phyloP scores from a whole-genome alignment of 2,113 vertebrate species.

The Nannospalax galili region DNA sequence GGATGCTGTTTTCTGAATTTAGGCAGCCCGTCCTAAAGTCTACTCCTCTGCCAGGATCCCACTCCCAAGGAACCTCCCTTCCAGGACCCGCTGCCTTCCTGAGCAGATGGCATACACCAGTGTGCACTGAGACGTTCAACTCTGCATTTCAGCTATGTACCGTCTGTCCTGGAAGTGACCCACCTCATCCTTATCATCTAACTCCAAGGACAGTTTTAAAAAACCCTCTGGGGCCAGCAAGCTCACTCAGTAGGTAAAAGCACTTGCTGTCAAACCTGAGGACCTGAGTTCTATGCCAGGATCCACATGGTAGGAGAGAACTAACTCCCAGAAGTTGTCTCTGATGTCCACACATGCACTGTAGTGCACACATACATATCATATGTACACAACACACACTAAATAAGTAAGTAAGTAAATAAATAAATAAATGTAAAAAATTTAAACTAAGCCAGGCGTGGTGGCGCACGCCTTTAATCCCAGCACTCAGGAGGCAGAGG shows the following conservation, averaged over 20 bases:
- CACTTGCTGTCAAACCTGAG: background rate
- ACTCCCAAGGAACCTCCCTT: background rate
- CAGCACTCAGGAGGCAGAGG: too few relatives aligned
- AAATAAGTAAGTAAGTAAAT: too few relatives aligned
- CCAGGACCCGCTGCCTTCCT: background rate
- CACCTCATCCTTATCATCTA: background rate
- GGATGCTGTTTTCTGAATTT: background rate
- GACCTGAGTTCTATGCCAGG: background rate
- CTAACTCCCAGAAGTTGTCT: background rate
- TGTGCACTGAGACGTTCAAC: background rate
- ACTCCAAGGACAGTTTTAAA: slow-evolving; percentile 14
- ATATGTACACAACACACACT: background rate
- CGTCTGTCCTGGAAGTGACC: background rate
- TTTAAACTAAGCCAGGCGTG: too few relatives aligned
- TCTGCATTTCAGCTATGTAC: background rate
- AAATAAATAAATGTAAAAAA: background rate
- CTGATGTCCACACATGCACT: background rate
- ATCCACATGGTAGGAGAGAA: background rate
- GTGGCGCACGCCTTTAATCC: too few relatives aligned
- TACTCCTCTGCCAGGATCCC: background rate
- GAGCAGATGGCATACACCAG: background rate
- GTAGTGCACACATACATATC: background rate
- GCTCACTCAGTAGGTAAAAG: background rate
- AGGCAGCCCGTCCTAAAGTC: background rate
- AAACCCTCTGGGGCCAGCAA: background rate